A percentile compares a stretch with the other conserved stretches of the same genome.
phyloP scores from a whole-genome alignment of 2,888 invertebrate genomes.

The Cephus sareptanus region DNA sequence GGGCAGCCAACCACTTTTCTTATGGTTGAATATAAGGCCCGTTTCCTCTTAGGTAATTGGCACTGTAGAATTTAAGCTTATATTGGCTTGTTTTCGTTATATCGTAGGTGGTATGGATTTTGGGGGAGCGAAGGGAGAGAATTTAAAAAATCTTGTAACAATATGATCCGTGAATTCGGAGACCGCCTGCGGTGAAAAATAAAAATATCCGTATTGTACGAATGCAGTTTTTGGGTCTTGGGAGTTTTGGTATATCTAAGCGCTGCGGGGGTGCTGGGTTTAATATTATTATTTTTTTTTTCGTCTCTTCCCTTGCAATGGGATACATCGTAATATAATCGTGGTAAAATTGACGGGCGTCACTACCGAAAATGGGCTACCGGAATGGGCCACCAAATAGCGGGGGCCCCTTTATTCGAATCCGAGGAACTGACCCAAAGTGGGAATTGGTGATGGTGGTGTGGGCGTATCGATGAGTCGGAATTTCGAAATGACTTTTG shows the following conservation, averaged over 20 bases:
- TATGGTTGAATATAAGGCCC: background rate
- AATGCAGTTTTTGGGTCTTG: background rate
- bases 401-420: background rate
- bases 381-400: background rate
- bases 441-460: background rate
- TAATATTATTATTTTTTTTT: background rate
- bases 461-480: background rate
- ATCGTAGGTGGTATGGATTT: background rate
- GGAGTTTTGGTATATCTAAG: background rate
- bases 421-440: background rate
- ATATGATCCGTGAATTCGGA: background rate
- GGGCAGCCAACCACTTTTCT: background rate
- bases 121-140: background rate
- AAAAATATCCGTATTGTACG: background rate
- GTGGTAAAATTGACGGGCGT: slow-evolving; percentile 6
- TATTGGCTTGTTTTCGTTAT: background rate
- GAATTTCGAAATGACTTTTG: background rate
- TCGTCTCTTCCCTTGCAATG: background rate
- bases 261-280: background rate
- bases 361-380: slow-evolving; percentile 14
- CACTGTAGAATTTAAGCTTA: background rate
- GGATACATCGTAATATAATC: background rate
- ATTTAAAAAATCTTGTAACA: background rate
- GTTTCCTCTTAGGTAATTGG: background rate
- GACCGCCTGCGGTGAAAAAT: background rate